phyloP scores from a whole-genome alignment of 2,888 invertebrate species.

The Lycia hirtaria region DNA sequence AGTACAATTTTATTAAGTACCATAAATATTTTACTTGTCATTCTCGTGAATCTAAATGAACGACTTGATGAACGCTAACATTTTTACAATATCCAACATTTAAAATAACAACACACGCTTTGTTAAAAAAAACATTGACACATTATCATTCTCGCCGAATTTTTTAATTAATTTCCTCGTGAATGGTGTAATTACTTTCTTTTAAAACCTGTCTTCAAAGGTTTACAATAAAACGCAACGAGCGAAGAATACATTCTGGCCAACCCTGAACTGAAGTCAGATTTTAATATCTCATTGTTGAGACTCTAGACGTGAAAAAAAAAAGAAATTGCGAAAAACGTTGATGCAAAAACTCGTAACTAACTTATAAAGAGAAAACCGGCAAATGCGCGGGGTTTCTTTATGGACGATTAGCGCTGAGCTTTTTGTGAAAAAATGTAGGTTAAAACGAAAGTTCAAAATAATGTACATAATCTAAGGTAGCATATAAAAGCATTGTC shows the following conservation, averaged over 20 bases:
- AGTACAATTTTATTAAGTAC: too few species aligned
- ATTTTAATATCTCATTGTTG: constrained; percentile 30
- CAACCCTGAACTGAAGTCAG: constrained; percentile 5
- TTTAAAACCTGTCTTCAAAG: constrained; percentile 12
- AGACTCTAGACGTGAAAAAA: constrained; percentile 11
- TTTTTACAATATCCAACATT: too few species aligned
- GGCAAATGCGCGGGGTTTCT: background rate
- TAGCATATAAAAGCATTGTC: too few species aligned
- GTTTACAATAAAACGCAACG: constrained; percentile 6
- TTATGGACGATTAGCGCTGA: background rate
- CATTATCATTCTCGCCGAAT: background rate
- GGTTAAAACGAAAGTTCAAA: too few species aligned
- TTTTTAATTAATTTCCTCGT: background rate
- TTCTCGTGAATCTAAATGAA: too few species aligned
- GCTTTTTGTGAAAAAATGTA: too few species aligned
- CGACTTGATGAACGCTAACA: too few species aligned
- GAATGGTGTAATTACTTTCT: constrained; percentile 7
- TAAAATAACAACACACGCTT: too few species aligned
- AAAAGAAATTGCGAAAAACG: constrained; percentile 21
- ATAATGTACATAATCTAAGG: too few species aligned
- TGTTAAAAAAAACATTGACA: background rate
- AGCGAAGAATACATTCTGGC: constrained; percentile 5
- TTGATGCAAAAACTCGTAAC: constrained; percentile 16
- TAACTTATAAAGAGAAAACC: constrained; percentile 4
- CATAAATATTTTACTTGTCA: too few species aligned